phyloP scores from a whole-genome alignment of 2,113 vertebrate genomes.

The Peromyscus leucopus region DNA sequence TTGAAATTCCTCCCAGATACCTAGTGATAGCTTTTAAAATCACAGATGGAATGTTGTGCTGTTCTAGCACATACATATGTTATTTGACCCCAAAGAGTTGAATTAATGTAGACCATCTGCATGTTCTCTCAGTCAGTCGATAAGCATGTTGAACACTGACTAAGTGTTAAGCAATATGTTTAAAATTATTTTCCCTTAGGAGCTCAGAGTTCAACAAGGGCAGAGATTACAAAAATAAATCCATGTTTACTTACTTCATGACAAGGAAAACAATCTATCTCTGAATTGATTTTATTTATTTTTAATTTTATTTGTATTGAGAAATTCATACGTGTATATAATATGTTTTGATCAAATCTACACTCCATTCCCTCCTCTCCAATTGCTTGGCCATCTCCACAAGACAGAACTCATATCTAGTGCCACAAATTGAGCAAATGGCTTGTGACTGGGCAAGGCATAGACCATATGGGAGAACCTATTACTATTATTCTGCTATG shows the following conservation, averaged over 20 bases:
- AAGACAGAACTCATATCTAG: background rate
- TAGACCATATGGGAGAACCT: background rate
- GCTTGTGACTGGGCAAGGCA: background rate
- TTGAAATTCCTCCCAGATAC: slow-evolving; percentile 33
- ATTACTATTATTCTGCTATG: background rate
- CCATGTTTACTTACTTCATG: slow-evolving; percentile 30
- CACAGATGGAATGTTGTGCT: background rate
- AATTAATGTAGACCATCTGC: slow-evolving; percentile 56
- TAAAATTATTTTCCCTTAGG: slow-evolving; percentile 7
- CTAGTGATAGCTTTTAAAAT: slow-evolving; percentile 16
- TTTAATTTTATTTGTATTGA: background rate
- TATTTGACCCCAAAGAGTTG: slow-evolving; percentile 43
- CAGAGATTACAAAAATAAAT: slow-evolving; percentile 49
- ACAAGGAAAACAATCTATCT: background rate
- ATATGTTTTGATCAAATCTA: background rate
- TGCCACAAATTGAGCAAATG: background rate
- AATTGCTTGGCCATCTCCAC: background rate
- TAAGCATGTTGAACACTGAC: slow-evolving; percentile 63
- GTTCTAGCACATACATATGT: slow-evolving; percentile 6
- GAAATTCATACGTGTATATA: background rate
- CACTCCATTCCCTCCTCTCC: too few species aligned
- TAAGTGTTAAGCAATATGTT: slow-evolving; percentile 40
- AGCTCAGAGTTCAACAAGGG: slow-evolving; percentile 22
- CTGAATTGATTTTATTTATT: background rate
- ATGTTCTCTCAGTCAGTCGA: slow-evolving; percentile 37